Conservation (phyloP, 2,797 vertebrate species). For the Eulemur mongoz region DNA sequence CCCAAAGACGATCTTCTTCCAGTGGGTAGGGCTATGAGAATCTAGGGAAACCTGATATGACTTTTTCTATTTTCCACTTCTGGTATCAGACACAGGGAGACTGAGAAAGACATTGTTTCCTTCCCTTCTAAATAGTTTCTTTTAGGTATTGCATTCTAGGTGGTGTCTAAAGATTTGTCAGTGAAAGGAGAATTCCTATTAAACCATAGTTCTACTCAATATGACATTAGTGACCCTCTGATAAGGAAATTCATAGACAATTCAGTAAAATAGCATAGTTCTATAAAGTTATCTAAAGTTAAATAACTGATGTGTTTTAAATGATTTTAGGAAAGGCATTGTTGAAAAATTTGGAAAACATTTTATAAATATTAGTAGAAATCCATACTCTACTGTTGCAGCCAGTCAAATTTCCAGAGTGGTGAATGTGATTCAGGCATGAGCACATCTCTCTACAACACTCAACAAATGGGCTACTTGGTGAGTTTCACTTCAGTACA, state of each 20-base stretch:
- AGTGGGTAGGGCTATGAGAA: background rate
- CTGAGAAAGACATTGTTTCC: background rate
- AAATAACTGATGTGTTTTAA: background rate
- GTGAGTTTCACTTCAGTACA: constrained; percentile 11
- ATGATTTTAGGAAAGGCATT: background rate
- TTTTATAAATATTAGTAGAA: background rate
- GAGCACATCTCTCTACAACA: background rate
- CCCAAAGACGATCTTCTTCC: background rate
- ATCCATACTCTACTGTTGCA: background rate
- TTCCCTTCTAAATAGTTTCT: background rate
- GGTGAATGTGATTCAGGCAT: background rate
- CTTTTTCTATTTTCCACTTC: background rate
- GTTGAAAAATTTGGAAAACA: background rate
- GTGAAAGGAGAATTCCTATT: background rate
- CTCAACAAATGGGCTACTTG: background rate
- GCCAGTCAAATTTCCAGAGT: background rate
- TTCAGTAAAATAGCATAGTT: background rate
- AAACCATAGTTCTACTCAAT: background rate
- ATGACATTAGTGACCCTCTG: background rate
- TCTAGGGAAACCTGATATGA: background rate
- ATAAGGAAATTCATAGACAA: background rate
- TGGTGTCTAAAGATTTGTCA: background rate
- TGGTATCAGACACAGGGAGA: background rate
- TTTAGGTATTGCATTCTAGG: background rate
- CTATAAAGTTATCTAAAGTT: background rate